These are phyloP conservation scores for Cataglyphis cursor DNA, from an alignment of 2,888 invertebrate species.

Conservation along the genomic window DNA sequence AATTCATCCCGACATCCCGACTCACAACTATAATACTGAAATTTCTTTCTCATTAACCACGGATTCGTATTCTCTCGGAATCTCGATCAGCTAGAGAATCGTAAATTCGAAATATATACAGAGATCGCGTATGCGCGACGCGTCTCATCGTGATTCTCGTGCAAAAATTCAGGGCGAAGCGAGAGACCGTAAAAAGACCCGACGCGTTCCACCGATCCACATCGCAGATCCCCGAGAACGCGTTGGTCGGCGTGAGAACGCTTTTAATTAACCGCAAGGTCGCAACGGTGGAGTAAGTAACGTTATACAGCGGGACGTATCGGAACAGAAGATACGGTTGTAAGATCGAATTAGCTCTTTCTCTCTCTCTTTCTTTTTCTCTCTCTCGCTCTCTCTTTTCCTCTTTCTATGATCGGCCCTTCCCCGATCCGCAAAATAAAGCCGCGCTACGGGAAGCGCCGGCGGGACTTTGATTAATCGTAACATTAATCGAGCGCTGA, in stretches of 20 bases:
- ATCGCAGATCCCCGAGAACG: slow-evolving; percentile 14
- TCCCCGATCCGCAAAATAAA: background rate
- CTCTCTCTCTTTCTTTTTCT: background rate
- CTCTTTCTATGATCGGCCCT: background rate
- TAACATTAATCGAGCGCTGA: slow-evolving; percentile 40
- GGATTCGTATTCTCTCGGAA: background rate
- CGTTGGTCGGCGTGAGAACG: slow-evolving; percentile 52
- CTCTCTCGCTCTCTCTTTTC: background rate
- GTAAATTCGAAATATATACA: slow-evolving; percentile 18
- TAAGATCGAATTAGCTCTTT: slow-evolving; percentile 21
- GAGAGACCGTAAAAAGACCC: slow-evolving; percentile 25
- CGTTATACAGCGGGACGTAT: slow-evolving; percentile 53
- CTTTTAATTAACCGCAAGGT: slow-evolving; percentile 62
- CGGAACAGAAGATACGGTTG: slow-evolving; percentile 25
- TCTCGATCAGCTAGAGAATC: slow-evolving; percentile 2
- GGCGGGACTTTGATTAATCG: slow-evolving; percentile 18
- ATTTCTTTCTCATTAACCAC: background rate
- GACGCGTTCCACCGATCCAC: slow-evolving; percentile 1
- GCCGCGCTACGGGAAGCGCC: slow-evolving; percentile 30
- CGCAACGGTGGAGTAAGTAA: slow-evolving; percentile 57
- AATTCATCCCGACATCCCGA: background rate
- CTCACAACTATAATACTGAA: background rate
- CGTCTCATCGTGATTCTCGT: slow-evolving; percentile 64
- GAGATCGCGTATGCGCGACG: background rate
- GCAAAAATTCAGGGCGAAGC: slow-evolving; percentile 39